Evolutionary conservation across 2,113 vertebrate genomes (phyloP).

Genomic region (Triplophysa dalaica): DNA sequence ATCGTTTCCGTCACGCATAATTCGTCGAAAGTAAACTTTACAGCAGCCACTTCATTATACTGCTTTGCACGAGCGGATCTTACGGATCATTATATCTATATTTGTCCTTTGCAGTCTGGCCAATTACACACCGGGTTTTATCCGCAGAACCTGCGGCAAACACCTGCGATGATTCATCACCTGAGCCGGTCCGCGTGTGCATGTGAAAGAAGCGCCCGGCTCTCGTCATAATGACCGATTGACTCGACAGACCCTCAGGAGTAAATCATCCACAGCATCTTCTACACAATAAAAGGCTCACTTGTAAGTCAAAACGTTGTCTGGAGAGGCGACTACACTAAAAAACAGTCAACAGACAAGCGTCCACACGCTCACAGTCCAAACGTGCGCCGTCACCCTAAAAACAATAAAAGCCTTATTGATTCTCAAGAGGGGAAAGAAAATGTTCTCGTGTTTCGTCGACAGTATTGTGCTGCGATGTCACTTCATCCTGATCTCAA

Average conservation of each 20-base stretch:
- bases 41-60: background rate
- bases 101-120: background rate
- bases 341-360: background rate
- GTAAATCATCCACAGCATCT: slow-evolving; percentile 62
- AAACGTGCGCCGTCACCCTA: too few relatives aligned
- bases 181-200: slow-evolving; percentile 58
- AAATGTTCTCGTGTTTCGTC: too few relatives aligned
- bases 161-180: slow-evolving; percentile 63
- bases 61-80: background rate
- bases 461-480: too few relatives aligned
- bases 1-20: slow-evolving; percentile 50
- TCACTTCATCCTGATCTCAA: too few relatives aligned
- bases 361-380: background rate
- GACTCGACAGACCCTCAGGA: slow-evolving; percentile 55
- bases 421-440: too few relatives aligned
- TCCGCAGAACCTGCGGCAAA: slow-evolving; percentile 38
- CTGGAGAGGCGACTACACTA: background rate
- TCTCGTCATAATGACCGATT: slow-evolving; percentile 70
- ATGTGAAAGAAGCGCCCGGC: slow-evolving; percentile 45
- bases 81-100: background rate
- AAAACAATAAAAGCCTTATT: too few relatives aligned
- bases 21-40: background rate
- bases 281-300: background rate
- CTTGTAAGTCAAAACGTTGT: background rate
- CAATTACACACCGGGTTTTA: background rate